Evolutionary conservation across 2,113 vertebrate genomes (phyloP), one percentile per base, ranked within the genome.

Genomic region (Engraulis encrasicolus): DNA sequence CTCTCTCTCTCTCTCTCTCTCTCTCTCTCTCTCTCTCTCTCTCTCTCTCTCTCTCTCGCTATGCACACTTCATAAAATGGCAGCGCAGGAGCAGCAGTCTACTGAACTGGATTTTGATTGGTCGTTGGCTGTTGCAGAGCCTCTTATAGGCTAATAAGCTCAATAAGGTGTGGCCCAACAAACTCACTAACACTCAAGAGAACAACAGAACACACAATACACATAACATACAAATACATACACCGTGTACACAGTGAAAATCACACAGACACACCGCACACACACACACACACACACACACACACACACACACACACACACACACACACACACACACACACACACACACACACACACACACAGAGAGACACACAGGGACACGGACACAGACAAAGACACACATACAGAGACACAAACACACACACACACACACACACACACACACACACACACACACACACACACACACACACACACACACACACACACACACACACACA

Each of bases 221-320:
- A 45, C 40, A 9, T 9, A 45, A 45, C 40, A 45, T 45, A 45
- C 40, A 45, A 45, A 45, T 9, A 45, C 40, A n/a, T n/a, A 45
- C 40, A 45, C 3, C 40, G 9, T 6, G 23, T n/a, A 58, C 0
- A n/a, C 19, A n/a, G 6, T n/a, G 6, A 58, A 19, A 58, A 19
- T n/a, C 54, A 58, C 19, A 58, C 19, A 58, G 2, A 58, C 20
- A 58, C 2, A 82, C 83, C 58, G 4, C 37, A 82, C 52, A 86
- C 58, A 82, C 81, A 80, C 87, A 82, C 85, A 84, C 49, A 49
- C 77, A 40, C 78, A 36, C 50, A 78, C 19, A 40, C 40, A 45
- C 40, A 45, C 40, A 45, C 40, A 45, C 40, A 45, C 40, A 45
- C 40, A 45, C 40, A 45, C 40, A 45, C 40, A 45, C 40, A 45